Evolutionary conservation across 30 jellyfish, hydroid and myxozoan species (phyloP).

Genomic region (Pelagia noctiluca): DNA sequence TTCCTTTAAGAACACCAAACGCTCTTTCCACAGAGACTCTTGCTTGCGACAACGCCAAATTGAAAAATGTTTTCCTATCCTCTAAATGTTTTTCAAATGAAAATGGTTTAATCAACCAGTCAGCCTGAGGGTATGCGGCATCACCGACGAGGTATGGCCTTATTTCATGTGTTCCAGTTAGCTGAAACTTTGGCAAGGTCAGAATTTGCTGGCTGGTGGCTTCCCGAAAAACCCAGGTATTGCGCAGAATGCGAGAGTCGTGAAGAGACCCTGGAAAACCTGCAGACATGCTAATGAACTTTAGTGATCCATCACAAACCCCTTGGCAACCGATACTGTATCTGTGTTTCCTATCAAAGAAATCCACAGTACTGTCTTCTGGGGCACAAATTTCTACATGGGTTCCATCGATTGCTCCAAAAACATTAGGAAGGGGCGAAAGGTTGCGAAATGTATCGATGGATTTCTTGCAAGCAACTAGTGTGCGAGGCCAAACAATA

Average conservation of each 20-base stretch:
- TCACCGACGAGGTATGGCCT: constrained; percentile 29
- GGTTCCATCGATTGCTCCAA: constrained; percentile 43
- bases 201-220: constrained; percentile 13
- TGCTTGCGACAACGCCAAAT: constrained; percentile 40
- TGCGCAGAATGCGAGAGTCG: constrained; percentile 43
- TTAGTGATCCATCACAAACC: constrained; percentile 31
- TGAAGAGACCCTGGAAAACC: constrained; percentile 54
- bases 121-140: constrained; percentile 28
- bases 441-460: constrained; percentile 2
- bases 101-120: constrained; percentile 49
- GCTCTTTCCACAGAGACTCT: constrained; percentile 39
- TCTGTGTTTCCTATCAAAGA: constrained; percentile 33
- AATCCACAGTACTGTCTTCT: constrained; percentile 31
- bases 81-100: not conserved
- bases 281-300: constrained; percentile 28
- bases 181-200: constrained; percentile 18
- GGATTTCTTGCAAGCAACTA: constrained; percentile 2
- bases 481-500: constrained; percentile 25
- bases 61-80: not conserved
- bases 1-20: constrained; percentile 20
- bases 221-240: constrained; percentile 29
- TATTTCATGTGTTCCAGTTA: not conserved
- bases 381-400: constrained; percentile 22
- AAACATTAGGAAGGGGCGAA: constrained; percentile 44
- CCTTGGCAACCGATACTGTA: constrained; percentile 70